phyloP scores from a whole-genome alignment of 23 tunicate genomes.

The Ascidia mentula region DNA sequence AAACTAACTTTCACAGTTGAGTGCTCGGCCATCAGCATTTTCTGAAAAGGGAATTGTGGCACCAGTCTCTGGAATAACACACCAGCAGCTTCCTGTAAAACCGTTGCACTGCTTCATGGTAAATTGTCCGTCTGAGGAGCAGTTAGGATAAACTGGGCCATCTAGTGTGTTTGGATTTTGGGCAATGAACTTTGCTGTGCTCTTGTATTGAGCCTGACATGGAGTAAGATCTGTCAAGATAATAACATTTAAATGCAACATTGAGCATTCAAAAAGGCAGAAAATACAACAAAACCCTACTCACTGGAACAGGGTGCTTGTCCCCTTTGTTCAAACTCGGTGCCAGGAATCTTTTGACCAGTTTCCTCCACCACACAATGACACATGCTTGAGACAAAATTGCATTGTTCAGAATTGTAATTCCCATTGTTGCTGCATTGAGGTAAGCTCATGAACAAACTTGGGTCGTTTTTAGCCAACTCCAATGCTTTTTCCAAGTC shows the following conservation, averaged over 20 bases:
- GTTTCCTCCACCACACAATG: conserved; percentile 25
- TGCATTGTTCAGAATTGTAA: conserved; percentile 21
- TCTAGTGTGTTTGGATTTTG: conserved; percentile 15
- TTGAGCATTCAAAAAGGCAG: too few species aligned
- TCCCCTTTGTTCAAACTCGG: not conserved
- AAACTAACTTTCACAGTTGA: conserved; percentile 10
- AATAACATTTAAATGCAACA: not conserved
- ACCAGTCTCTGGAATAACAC: conserved; percentile 29
- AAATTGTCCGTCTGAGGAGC: conserved; percentile 18
- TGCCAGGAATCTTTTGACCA: conserved; percentile 15
- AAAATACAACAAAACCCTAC: too few species aligned
- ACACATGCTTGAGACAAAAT: not conserved
- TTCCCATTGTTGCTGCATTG: conserved; percentile 20
- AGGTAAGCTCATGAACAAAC: not conserved
- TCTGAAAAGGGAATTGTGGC: not conserved
- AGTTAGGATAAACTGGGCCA: conserved; percentile 16
- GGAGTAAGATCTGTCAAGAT: not conserved
- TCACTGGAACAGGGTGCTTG: conserved; percentile 14
- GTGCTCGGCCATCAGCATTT: not conserved
- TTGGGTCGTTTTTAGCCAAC: not conserved
- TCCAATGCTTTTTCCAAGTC: not conserved
- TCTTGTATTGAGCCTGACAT: not conserved
- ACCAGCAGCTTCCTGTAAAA: conserved; percentile 28
- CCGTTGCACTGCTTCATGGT: conserved; percentile 21
- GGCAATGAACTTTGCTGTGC: not conserved